Percentiles rank a stretch among this genome's conserved stretches.
Evolutionary conservation across 2,797 vertebrate genomes (phyloP).

Genomic region (Pseudochirops corinnae): DNA sequence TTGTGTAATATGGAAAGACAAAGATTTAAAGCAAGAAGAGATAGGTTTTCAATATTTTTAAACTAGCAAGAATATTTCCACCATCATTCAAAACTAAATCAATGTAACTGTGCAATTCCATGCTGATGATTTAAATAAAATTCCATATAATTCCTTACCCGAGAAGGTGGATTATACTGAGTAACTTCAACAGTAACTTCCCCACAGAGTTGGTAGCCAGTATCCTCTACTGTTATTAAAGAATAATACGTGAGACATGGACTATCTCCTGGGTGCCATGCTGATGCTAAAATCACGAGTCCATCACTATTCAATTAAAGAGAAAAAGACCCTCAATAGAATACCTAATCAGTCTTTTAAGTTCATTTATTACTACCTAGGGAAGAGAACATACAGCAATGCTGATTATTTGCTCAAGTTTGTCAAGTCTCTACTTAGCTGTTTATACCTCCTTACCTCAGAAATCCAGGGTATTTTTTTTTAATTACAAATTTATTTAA

Average conservation of each 20-base stretch:
- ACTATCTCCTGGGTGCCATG: slow-evolving; percentile 92
- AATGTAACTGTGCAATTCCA: not conserved
- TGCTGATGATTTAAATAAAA: not conserved
- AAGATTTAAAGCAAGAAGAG: not conserved
- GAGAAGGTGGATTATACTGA: slow-evolving; percentile 92
- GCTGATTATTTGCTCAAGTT: not conserved
- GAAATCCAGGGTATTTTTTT: not conserved
- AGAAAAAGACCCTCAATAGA: slow-evolving; percentile 3
- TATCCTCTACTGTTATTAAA: slow-evolving; percentile 92
- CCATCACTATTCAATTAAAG: slow-evolving; percentile 86
- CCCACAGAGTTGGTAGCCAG: slow-evolving; percentile 87
- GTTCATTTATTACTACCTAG: not conserved
- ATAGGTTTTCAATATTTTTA: not conserved
- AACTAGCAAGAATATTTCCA: not conserved
- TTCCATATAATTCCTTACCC: slow-evolving; percentile 85
- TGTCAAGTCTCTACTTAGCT: not conserved
- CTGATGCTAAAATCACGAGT: slow-evolving; percentile 93
- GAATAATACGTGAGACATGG: slow-evolving; percentile 95
- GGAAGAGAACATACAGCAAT: not conserved
- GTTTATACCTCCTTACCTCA: not conserved
- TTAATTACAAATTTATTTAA: not conserved
- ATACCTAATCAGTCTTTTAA: not conserved
- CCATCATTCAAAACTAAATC: not conserved
- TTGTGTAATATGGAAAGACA: not conserved
- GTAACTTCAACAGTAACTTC: slow-evolving; percentile 94